phyloP scores from a whole-genome alignment of 2,888 invertebrate species.

The Dicyrtomina minuta region DNA sequence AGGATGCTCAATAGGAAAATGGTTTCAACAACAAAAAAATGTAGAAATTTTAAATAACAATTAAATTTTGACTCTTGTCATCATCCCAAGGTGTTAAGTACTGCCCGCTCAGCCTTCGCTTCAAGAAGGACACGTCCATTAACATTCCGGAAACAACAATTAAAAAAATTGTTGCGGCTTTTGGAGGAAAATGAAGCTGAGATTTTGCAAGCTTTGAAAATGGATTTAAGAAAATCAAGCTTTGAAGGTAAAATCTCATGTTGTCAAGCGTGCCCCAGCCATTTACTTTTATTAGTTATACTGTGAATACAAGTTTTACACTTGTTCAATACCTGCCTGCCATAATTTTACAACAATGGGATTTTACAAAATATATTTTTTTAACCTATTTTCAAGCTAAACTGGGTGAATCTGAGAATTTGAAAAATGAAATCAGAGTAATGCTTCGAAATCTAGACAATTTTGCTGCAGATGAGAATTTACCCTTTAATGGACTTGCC shows the following conservation, averaged over 20 bases:
- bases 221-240: constrained; percentile 69
- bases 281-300: too few relatives aligned
- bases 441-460: constrained; percentile 17
- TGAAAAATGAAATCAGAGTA: constrained; percentile 19
- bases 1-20: too few relatives aligned
- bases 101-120: constrained; percentile 71
- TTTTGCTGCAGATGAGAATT: constrained; percentile 24
- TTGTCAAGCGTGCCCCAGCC: neutral
- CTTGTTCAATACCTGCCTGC: too few relatives aligned
- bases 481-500: constrained; percentile 26
- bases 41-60: too few relatives aligned
- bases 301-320: too few relatives aligned
- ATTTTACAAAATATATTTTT: too few relatives aligned
- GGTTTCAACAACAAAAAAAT: too few relatives aligned
- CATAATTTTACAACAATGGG: neutral
- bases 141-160: constrained; percentile 77
- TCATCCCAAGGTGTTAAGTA: constrained; percentile 65
- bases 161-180: constrained; percentile 72
- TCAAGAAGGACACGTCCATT: constrained; percentile 77
- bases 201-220: constrained; percentile 71
- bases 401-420: constrained; percentile 27
- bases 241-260: constrained; percentile 28
- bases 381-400: constrained; percentile 18
- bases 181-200: constrained; percentile 74
- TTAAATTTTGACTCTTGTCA: too few relatives aligned